phyloP scores from a whole-genome alignment of 2,113 vertebrate genomes.

The Loxodonta africana region DNA sequence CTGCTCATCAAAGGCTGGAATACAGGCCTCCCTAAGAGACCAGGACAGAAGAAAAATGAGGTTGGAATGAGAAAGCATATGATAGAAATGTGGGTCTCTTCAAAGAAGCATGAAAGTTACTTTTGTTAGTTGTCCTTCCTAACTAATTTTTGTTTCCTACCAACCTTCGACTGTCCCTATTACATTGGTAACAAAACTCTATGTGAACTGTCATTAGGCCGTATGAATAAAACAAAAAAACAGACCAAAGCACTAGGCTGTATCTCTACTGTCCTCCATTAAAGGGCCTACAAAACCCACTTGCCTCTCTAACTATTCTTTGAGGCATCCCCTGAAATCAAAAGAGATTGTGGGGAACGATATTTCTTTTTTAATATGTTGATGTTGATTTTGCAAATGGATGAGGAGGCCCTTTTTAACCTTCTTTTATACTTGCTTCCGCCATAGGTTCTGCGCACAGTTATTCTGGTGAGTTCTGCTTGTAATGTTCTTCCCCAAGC shows the following conservation, averaged over 20 bases:
- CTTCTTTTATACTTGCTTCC: not conserved
- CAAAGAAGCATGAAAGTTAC: conserved; percentile 49
- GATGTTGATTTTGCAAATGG: not conserved
- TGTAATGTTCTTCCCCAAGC: not conserved
- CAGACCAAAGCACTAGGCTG: not conserved
- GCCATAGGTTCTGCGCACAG: not conserved
- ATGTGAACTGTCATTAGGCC: not conserved
- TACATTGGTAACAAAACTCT: not conserved
- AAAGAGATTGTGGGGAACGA: not conserved
- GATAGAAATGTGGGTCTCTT: not conserved
- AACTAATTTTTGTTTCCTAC: too few relatives aligned
- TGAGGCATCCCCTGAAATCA: not conserved
- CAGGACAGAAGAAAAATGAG: conserved; percentile 15
- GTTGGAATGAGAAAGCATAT: not conserved
- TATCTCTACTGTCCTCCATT: not conserved
- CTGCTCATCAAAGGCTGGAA: not conserved
- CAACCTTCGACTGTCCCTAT: too few relatives aligned
- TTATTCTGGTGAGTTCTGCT: not conserved
- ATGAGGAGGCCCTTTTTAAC: not conserved
- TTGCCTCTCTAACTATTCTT: not conserved
- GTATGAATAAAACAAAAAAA: not conserved
- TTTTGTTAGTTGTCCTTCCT: too few relatives aligned
- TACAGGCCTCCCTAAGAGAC: not conserved
- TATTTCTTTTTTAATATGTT: not conserved
- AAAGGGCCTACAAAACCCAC: not conserved